Percentiles rank a stretch among this genome's conserved stretches.
phyloP scores from a whole-genome alignment of 2,797 vertebrate genomes.

The Acanthopagrus latus region DNA sequence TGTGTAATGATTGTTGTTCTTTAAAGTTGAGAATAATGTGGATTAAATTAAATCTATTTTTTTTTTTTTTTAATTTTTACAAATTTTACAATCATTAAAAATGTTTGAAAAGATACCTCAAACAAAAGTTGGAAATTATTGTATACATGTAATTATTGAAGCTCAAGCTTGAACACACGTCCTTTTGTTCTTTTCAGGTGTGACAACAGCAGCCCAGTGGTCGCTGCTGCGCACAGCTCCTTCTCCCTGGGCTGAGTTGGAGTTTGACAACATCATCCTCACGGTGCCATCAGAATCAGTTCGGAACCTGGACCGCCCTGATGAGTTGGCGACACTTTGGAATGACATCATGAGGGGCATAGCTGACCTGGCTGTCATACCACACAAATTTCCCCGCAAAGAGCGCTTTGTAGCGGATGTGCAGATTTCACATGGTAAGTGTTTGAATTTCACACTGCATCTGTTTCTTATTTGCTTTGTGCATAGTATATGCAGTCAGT shows the following conservation, averaged over 20 bases:
- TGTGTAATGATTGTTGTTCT: too few species aligned
- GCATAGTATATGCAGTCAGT: too few species aligned
- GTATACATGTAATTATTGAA: neutral
- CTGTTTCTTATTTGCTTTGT: constrained; percentile 25
- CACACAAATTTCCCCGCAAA: constrained; percentile 86
- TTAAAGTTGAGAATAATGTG: too few species aligned
- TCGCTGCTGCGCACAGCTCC: constrained; percentile 71
- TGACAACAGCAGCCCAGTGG: constrained; percentile 69
- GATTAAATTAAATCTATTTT: too few species aligned
- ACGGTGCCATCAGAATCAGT: constrained; percentile 85
- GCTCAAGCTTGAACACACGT: neutral
- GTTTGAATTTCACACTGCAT: neutral
- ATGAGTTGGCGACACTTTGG: constrained; percentile 85
- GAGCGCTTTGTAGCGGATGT: constrained; percentile 92
- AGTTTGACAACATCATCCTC: constrained; percentile 90
- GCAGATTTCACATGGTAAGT: constrained; percentile 85
- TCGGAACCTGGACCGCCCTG: constrained; percentile 79
- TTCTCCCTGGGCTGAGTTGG: constrained; percentile 92
- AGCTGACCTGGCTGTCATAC: constrained; percentile 84
- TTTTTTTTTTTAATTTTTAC: too few species aligned
- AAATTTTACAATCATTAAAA: too few species aligned
- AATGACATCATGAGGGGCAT: constrained; percentile 87
- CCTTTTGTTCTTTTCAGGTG: constrained; percentile 43
- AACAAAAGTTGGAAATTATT: neutral
- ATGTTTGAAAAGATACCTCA: neutral